Evolutionary conservation across 2,797 vertebrate species (phyloP).

Genomic region (Lithobates pipiens): DNA sequence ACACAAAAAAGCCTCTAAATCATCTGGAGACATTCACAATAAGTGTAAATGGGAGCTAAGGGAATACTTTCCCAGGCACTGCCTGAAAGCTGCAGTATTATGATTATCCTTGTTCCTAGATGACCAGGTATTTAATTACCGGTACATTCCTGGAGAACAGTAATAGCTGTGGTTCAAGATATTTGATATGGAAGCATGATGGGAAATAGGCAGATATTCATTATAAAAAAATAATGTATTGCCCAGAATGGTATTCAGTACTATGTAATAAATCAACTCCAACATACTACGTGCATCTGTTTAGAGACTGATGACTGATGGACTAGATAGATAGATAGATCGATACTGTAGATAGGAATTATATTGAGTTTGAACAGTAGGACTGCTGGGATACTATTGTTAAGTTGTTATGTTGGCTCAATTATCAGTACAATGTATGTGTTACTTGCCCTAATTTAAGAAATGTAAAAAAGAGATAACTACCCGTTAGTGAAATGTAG

Average conservation of each 20-base stretch:
- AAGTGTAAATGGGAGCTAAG: background rate
- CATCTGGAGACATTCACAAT: too few species aligned
- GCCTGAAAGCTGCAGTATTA: background rate
- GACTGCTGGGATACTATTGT: too few species aligned
- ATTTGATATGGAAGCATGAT: background rate
- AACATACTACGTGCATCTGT: background rate
- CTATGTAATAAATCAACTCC: background rate
- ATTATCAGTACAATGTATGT: background rate
- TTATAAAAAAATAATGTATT: background rate
- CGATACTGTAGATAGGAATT: too few species aligned
- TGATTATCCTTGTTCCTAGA: background rate
- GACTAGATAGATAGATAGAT: too few species aligned
- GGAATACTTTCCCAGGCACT: too few species aligned
- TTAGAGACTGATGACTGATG: too few species aligned
- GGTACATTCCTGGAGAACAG: background rate
- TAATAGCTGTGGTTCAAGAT: background rate
- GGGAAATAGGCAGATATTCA: background rate
- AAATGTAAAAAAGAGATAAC: background rate
- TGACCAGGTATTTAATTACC: background rate
- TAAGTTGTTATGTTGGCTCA: too few species aligned
- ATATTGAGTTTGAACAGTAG: too few species aligned
- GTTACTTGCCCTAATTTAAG: background rate
- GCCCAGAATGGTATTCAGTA: background rate
- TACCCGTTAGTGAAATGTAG: background rate
- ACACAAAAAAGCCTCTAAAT: too few species aligned